Base-by-base conservation (phyloP, 2,797 vertebrate species). In the Fundulus diaphanus region DNA sequence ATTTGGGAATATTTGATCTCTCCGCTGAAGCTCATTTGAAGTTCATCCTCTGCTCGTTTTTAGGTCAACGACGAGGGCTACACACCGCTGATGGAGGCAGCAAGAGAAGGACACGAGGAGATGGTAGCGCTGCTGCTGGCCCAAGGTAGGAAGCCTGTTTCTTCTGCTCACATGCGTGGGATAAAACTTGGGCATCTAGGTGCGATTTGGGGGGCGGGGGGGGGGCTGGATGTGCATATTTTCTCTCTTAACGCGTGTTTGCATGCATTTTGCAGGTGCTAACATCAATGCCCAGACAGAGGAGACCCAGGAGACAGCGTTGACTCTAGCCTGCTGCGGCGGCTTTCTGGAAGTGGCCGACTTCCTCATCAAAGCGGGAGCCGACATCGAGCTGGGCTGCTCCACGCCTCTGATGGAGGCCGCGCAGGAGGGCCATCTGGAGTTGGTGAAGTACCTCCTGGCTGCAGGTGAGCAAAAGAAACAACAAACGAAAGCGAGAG, bases 221-320 rank as follows among this genome's bases (percentile, higher is more conserved):
- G 6, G 49, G 20, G 2, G 20, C 7, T 51, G 2, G 22, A 22
- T 24, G 37, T 27, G n/a, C 33, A 63, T 37, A 24, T 37, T 37
- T 44, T 27, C 37, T 63, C 2, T 63, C 37, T 66, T 15, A 7
- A 52, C 63, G 31, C 27, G 48, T 15, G 8, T 76, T 1, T 76
- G 70, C 2, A 44, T 63, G 15, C 70, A 16, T 72, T 48, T 22
- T 85, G 27, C 73, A 99, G 98, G 98, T 93, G 98, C 97, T 79
- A 99, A 99, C 92, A 99, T 99, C 90, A 99, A 99, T 74, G 98
- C 98, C 46, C 98, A 99, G 93, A 99, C 98, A 31, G 98, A 99
- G 90, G 98, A 99, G 93, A 99, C 98, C 0, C 98, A 99, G 90
- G 98, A 99, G 89, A 99, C 98, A 0, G 98, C 98, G 57, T 94